phyloP scores from a whole-genome alignment of 2,797 vertebrate species.

The Fistularia tabacaria region DNA sequence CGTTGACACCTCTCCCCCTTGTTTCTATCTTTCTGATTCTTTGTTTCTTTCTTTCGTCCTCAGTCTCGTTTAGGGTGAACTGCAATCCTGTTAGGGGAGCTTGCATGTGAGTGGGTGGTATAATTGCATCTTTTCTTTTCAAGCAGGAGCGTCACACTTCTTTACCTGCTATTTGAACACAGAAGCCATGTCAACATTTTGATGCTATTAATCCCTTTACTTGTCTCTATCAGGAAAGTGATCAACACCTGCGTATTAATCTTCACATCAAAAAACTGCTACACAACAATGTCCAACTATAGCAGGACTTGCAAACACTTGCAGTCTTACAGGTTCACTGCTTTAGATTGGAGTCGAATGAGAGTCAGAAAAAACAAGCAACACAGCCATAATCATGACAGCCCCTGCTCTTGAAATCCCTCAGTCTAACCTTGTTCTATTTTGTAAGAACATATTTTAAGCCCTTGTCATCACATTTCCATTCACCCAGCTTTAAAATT shows the following conservation, averaged over 20 bases:
- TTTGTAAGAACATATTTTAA: slow-evolving; percentile 64
- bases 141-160: slow-evolving; percentile 68
- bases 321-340: slow-evolving; percentile 53
- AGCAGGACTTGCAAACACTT: slow-evolving; percentile 45
- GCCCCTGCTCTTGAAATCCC: slow-evolving; percentile 68
- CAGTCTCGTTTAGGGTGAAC: slow-evolving; percentile 48
- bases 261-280: too few species aligned
- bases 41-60: slow-evolving; percentile 36
- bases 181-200: slow-evolving; percentile 55
- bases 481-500: slow-evolving; percentile 66
- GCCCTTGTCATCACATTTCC: slow-evolving; percentile 72
- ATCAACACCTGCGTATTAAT: slow-evolving; percentile 19
- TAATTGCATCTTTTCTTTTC: slow-evolving; percentile 67
- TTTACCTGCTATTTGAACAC: slow-evolving; percentile 74
- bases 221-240: slow-evolving; percentile 37
- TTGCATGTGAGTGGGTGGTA: slow-evolving; percentile 55
- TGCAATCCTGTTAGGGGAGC: slow-evolving; percentile 47
- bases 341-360: slow-evolving; percentile 63
- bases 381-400: slow-evolving; percentile 68
- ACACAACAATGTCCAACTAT: too few species aligned
- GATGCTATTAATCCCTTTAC: slow-evolving; percentile 57
- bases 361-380: slow-evolving; percentile 51
- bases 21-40: too few species aligned
- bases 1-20: slow-evolving; percentile 39
- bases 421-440: slow-evolving; percentile 45